phyloP scores from a whole-genome alignment of 92 coral and sea anemone genomes.

The Desmophyllum pertusum region DNA sequence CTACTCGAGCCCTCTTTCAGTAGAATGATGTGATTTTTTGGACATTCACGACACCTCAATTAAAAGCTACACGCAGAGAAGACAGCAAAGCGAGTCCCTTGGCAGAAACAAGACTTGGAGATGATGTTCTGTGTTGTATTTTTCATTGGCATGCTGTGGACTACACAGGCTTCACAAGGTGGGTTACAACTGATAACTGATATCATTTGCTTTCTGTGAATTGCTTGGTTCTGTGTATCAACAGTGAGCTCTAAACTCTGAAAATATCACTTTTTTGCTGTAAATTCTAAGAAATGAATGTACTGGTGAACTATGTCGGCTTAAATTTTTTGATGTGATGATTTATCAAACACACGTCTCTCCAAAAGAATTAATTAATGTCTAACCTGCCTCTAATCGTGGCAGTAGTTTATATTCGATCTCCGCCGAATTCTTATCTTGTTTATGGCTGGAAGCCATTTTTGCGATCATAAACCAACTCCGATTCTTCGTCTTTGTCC shows the following conservation, averaged over 20 bases:
- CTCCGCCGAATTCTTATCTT: constrained; percentile 15
- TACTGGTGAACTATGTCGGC: background rate
- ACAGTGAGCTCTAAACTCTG: too few species aligned
- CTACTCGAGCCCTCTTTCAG: background rate
- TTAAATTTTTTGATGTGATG: constrained; percentile 3
- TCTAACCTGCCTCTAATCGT: constrained; percentile 15
- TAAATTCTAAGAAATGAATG: background rate
- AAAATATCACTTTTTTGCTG: background rate
- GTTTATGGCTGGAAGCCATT: background rate
- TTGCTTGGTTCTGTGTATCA: background rate
- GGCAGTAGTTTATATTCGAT: constrained; percentile 38
- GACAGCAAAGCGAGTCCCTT: background rate
- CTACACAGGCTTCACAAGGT: background rate
- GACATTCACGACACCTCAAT: background rate
- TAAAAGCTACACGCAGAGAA: background rate
- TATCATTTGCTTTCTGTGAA: background rate
- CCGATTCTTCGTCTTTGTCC: background rate
- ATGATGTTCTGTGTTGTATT: constrained; percentile 11
- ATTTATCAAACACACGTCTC: constrained; percentile 7
- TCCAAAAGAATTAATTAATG: constrained; percentile 34
- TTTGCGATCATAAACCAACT: background rate
- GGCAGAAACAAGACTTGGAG: background rate
- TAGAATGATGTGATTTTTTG: constrained; percentile 4
- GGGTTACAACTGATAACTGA: constrained; percentile 16
- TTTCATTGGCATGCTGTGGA: constrained; percentile 22